Base-by-base conservation (phyloP, 2,113 vertebrate species). In the Fregata magnificens region DNA sequence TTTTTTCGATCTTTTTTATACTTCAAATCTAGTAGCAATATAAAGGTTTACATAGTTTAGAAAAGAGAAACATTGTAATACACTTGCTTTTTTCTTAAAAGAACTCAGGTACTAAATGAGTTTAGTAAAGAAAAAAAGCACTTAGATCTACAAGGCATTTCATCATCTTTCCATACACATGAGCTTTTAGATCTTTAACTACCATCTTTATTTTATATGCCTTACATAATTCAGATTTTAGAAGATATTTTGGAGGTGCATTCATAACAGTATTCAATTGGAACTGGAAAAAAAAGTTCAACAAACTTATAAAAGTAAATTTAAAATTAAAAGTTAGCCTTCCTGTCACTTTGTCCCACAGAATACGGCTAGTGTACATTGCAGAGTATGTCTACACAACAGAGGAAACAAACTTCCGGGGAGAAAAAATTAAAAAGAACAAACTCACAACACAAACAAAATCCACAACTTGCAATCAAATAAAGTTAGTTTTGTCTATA, bases 1-100 rank as follows among this genome's bases (percentile, higher is more conserved):
- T 99, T 99, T 81, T 99, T 99, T 17, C 99, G 97, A 86, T 99
- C 99, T 84, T 99, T 99, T 98, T 97, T 99, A 88, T 79, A 92
- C 96, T 93, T 98, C 62, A 96, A 98, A 97, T 99, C 99, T 99
- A 97, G 44, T 8, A 90, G 40, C 22, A 97, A 96, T 45, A 72
- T 8, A 71, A 71, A 93, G 21, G 50, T 92, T 91, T 61, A 50
- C 22, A 56, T 3, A 36, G 18, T 72, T 94, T 13, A 74, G 59
- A 79, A 85, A 52, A 79, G 25, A 90, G 15, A 53, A 95, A 92
- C 25, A 72, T n/a, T 4, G 12, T 5, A 56, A 47, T 20, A 84
- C 11, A 59, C 6, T 8, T 42, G 1, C 7, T 4, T 32, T 42
- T 62, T 69, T 67, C 83, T 58, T 81, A 18, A 38, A 74, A 70